Evolutionary conservation across 2,888 invertebrate genomes (phyloP), one percentile per base, ranked within the genome.

Genomic region (Oscheius sp.): DNA sequence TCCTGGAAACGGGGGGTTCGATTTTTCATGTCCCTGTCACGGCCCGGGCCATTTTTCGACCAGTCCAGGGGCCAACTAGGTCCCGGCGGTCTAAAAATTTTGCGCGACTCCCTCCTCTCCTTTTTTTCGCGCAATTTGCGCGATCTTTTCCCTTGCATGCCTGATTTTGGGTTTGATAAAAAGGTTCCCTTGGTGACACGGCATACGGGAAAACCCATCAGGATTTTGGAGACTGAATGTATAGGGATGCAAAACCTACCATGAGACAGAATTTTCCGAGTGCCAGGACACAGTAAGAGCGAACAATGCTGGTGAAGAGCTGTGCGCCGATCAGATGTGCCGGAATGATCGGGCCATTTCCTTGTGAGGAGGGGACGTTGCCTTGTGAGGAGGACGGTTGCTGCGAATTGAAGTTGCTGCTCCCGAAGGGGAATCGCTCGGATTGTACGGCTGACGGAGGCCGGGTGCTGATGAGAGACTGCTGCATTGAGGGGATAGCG

Each of bases 1-100:
- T 93, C 92, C 76, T 93, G 92, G 79, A 93, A 92, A 85, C 33
- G 92, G 81, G 21, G 21, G 21, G 21, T 21, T 21, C 21, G 21
- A 21, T 21, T 21, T 21, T 21, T 21, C 21, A 21, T 21, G 0
- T 21, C 21, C 21, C 21, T 21, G 21, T 21, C 21, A 21, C 21
- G 21, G 21, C 21, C 21, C 21, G 21, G 21, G 21, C 21, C 0
- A 21, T 21, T 21, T 21, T 21, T 21, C 21, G 21, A 21, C 21
- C 21, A 21, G 21, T 21, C 21, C 21, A 21, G 21, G 21, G 21
- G 21, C 21, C 21, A 21, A 21, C 21, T 21, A 21, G 21, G 21
- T 21, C 21, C 21, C 21, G 21, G 21, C 21, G 21, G 21, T 21
- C 21, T 21, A 21, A 21, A 21, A 21, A 21, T 21, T 21, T 21